Evolutionary conservation across 1,140 invertebrate genomes (phyloP), one percentile per base, ranked within the genome.

Genomic region (Vanessa atalanta): DNA sequence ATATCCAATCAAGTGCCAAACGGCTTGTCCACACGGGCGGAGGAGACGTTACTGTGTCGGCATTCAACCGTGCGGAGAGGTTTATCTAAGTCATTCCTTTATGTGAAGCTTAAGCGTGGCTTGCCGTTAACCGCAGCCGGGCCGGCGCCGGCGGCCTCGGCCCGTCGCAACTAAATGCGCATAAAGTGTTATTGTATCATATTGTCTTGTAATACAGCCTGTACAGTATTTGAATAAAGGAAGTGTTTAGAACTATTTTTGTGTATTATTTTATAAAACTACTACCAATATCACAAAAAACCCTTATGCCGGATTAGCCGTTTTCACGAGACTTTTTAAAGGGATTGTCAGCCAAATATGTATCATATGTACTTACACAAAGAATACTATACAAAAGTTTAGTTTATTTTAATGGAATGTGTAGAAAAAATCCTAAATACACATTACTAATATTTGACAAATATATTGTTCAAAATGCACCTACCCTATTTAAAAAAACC

Each of bases 221-320:
- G 88, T 89, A 88, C 88, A 88, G 86, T 88, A 89, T 87, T 88
- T 87, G 83, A 89, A 82, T 89, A 89, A 89, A 89, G 86, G 88
- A 89, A 84, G 86, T 88, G 88, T 88, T 87, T 88, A 89, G 83
- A 89, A 84, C 73, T 87, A 82, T 23, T 26, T 31, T 20, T 11
- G 68, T 77, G 78, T 85, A 81, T 84, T 55, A 79, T 81, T 80
- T 48, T 60, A 12, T 57, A 20, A 20, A 20, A n/a, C n/a, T n/a
- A n/a, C n/a, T n/a, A n/a, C 20, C 20, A 20, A 20, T 20, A 20
- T 20, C 1, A 20, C 0, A 20, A 20, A 20, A 20, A 20, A 1
- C 20, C 20, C 20, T 20, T 20, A 20, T 20, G 20, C 1, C 20
- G 20, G 20, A 20, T 20, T 20, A 20, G 20, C 20, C 20, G 20